A percentile compares a stretch with the other conserved stretches of the same genome.
These are phyloP conservation scores for Intellagama lesueurii DNA, from an alignment of 2,797 vertebrate species.

Conservation along the genomic window DNA sequence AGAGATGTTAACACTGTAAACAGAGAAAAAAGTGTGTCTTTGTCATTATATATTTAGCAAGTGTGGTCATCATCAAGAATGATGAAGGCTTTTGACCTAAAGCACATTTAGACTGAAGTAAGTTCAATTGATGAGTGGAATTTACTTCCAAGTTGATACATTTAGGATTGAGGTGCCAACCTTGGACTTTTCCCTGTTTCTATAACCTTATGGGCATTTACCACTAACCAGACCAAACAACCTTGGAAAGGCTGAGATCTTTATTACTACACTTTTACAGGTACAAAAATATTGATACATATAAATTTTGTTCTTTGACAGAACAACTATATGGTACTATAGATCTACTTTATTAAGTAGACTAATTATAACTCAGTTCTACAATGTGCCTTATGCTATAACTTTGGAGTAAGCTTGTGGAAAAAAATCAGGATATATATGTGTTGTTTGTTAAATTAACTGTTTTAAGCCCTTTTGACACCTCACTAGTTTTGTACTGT, in stretches of 20 bases:
- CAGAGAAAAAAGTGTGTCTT: slow-evolving; percentile 79
- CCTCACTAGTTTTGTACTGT: slow-evolving; percentile 99
- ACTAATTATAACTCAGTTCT: slow-evolving; percentile 98
- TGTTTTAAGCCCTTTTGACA: slow-evolving; percentile 97
- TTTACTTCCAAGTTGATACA: slow-evolving; percentile 45
- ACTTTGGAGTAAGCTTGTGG: slow-evolving; percentile 98
- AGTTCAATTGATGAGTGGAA: slow-evolving; percentile 42
- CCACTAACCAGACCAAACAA: slow-evolving; percentile 96
- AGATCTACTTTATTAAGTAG: slow-evolving; percentile 95
- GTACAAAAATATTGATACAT: slow-evolving; percentile 89
- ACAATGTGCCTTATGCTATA: slow-evolving; percentile 99
- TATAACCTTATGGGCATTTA: slow-evolving; percentile 91
- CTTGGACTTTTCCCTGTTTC: slow-evolving; percentile 84
- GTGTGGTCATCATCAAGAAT: slow-evolving; percentile 83
- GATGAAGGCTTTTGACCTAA: slow-evolving; percentile 73
- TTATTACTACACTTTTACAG: slow-evolving; percentile 88
- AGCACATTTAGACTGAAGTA: slow-evolving; percentile 41
- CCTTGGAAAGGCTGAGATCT: slow-evolving; percentile 90
- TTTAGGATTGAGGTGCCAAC: slow-evolving; percentile 45
- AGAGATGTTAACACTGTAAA: slow-evolving; percentile 85
- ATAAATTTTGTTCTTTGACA: slow-evolving; percentile 94
- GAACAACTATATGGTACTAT: slow-evolving; percentile 95
- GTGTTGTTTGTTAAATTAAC: slow-evolving; percentile 98
- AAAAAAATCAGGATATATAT: slow-evolving; percentile 98
- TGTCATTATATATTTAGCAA: slow-evolving; percentile 84